A percentile compares a stretch with the other conserved stretches of the same genome.
These are phyloP conservation scores for Lasioglossum villosulum DNA, from an alignment of 2,888 invertebrate genomes.

Conservation along the genomic window DNA sequence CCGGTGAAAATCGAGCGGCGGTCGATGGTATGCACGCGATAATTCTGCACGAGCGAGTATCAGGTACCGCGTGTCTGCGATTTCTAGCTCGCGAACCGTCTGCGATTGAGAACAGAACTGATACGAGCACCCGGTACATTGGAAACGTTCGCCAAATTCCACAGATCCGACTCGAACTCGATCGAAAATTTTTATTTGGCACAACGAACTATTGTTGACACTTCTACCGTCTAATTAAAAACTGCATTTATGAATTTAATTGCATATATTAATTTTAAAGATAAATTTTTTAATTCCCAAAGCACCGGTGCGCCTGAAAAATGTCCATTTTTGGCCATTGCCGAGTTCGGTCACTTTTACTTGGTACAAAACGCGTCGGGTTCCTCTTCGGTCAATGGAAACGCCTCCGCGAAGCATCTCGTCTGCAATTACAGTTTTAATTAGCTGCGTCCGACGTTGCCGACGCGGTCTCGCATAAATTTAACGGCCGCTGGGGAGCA, in stretches of 20 bases:
- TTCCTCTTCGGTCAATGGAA: background rate
- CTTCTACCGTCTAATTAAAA: too few species aligned
- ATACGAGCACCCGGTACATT: background rate
- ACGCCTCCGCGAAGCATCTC: conserved; percentile 15
- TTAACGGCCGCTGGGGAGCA: conserved; percentile 74
- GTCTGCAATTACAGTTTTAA: conserved; percentile 58
- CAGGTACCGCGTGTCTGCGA: conserved; percentile 69
- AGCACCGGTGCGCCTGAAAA: too few species aligned
- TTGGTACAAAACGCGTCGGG: background rate
- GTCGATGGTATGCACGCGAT: conserved; percentile 59
- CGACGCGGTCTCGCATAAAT: conserved; percentile 69
- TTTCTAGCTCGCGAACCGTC: conserved; percentile 42
- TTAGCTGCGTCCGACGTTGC: conserved; percentile 45
- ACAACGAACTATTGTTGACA: too few species aligned
- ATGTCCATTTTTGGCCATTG: background rate
- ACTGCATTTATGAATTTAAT: too few species aligned
- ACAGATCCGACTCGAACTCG: background rate
- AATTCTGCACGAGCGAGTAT: conserved; percentile 62
- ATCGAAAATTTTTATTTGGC: too few species aligned
- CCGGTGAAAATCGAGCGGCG: conserved; percentile 62
- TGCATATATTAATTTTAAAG: too few species aligned
- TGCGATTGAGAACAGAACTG: background rate
- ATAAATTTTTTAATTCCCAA: too few species aligned
- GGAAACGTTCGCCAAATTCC: background rate
- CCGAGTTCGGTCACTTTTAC: conserved; percentile 51